Percentiles rank a stretch among this genome's conserved stretches.
phyloP scores from a whole-genome alignment of 2,113 vertebrate genomes.

The Indri indri region DNA sequence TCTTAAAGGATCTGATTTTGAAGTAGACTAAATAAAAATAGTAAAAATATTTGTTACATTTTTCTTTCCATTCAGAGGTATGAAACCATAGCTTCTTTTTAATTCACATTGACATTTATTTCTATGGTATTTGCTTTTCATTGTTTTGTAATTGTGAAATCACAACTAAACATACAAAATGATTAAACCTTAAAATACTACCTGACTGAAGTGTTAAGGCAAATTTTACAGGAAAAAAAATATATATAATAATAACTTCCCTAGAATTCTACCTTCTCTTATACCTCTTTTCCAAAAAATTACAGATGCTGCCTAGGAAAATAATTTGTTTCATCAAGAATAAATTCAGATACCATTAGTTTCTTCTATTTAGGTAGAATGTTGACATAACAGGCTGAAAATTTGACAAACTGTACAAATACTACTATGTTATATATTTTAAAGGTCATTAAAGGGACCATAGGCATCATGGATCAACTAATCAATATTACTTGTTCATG shows the following conservation, averaged over 20 bases:
- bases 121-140: conserved; percentile 69
- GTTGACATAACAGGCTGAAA: background rate
- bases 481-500: background rate
- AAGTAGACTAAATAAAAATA: conserved; percentile 74
- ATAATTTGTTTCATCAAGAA: background rate
- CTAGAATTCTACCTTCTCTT: background rate
- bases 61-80: background rate
- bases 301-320: background rate
- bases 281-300: background rate
- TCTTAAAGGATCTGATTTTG: conserved; percentile 74
- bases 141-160: conserved; percentile 66
- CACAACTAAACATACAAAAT: conserved; percentile 42
- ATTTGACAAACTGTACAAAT: background rate
- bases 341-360: background rate
- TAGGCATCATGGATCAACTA: background rate
- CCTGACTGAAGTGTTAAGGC: conserved; percentile 34
- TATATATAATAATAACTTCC: background rate
- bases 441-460: background rate
- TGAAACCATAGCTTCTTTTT: conserved; percentile 60
- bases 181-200: conserved; percentile 56
- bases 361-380: background rate
- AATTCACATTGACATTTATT: conserved; percentile 69
- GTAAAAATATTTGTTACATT: conserved; percentile 54
- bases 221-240: conserved; percentile 14
- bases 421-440: background rate